Base-by-base conservation (phyloP, 2,888 invertebrate genomes). In the Tenthredo distinguenda region DNA sequence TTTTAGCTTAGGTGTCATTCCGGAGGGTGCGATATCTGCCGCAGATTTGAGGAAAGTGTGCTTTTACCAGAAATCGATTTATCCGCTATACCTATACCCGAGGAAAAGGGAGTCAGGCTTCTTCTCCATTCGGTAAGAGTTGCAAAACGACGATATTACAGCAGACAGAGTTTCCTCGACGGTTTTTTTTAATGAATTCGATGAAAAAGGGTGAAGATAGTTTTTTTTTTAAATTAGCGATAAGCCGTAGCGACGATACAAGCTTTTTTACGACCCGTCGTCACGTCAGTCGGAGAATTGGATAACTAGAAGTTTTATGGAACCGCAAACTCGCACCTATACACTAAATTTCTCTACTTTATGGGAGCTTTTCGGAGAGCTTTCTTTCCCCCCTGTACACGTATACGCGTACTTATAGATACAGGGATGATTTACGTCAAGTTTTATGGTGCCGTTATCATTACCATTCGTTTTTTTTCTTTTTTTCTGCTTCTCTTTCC, bases 381-480 rank as follows among this genome's bases (percentile, higher is more conserved):
- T 62, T 62, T 62, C 26, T 21, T 26, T 26, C 26, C 26, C 26
- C 62, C 31, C 37, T 37, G 37, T 71, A 71, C 18, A 18, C 37
- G 21, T 62, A 71, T 71, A 34, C 71, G 37, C 15, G 37, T 71
- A 71, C 37, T 55, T 40, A 47, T 77, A 71, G 83, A 72, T 85
- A 85, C 81, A 74, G 31, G 68, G 21, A 43, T 68, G 84, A 84
- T 87, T 86, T 85, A 87, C 77, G 86, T 50, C 47, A 40, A 65
- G 82, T 62, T 87, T 88, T 88, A 88, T 85, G 87, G 86, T 77
- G 47, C 76, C 85, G 87, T 89, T 87, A 87, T 88, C 87, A 82
- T 76, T 55, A 71, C 74, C 83, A 72, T 55, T 50, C 55, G 9
- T 40, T 40, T 65, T 77, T 62, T 65, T 65, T 68, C 34, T 34